Evolutionary conservation across 2,113 vertebrate genomes (phyloP), one percentile per base, ranked within the genome.

Genomic region (Paralichthys olivaceus): DNA sequence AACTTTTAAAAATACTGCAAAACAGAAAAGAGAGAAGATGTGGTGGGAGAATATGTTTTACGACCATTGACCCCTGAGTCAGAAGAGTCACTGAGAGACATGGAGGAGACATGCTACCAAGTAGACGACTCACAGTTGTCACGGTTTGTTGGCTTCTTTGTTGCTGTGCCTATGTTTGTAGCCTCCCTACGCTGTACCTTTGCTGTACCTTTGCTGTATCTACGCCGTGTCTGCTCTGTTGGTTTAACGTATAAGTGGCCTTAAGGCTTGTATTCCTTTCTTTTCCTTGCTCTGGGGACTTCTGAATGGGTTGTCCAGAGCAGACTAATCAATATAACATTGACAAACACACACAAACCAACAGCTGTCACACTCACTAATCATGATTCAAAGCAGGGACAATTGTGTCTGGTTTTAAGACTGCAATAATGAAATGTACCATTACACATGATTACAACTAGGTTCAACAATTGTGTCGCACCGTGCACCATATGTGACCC

Each of bases 241-340:
- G 22, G 34, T 20, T 20, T 7, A 32, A 32, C 6, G 28, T 1
- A n/a, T 28, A n/a, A 34, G 57, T 59, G 34, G 63, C 37, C 12
- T 17, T 0, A 23, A 37, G 15, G 59, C 34, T 66, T 66, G 60
- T 73, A 74, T 77, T 83, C 20, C 34, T 15, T 34, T 68, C 29
- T 63, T 68, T 62, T 47, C 53, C 2, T 61, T 29, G 17, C 22
- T 40, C 47, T 45, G 55, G 72, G 14, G 45, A 19, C 9, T 22
- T 77, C 37, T 58, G 20, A 71, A 26, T 15, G 17, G 34, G 63
- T 43, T 79, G 79, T 61, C n/a, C 17, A 77, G n/a, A n/a, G n/a
- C n/a, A n/a, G 60, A 66, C 73, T 34, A 51, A 88, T 87, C 83
- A 87, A 87, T 87, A 77, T 63, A 75, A 64, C 53, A 75, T 65